These are phyloP conservation scores for Odontocerum albicorne DNA, from an alignment of 2,888 invertebrate genomes.

Conservation along the genomic window DNA sequence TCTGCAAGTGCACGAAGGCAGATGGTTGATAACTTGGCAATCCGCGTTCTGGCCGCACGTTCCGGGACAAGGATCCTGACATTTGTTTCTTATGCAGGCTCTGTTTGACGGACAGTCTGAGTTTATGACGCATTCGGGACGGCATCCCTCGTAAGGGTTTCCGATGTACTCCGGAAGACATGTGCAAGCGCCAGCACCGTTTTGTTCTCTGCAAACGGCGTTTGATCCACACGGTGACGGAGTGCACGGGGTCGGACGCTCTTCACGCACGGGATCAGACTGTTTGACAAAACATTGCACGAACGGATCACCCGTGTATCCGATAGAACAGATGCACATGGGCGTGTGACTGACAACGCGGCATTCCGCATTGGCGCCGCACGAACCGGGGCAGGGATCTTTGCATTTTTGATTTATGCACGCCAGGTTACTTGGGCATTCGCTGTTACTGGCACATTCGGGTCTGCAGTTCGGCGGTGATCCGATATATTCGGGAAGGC, in stretches of 20 bases:
- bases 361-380: slow-evolving; percentile 72
- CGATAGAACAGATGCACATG: slow-evolving; percentile 63
- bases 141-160: slow-evolving; percentile 62
- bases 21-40: slow-evolving; percentile 74
- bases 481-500: slow-evolving; percentile 63
- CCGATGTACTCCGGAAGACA: slow-evolving; percentile 68
- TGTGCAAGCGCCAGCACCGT: slow-evolving; percentile 65
- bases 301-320: slow-evolving; percentile 69
- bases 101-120: slow-evolving; percentile 73
- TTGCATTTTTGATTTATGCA: slow-evolving; percentile 70
- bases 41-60: slow-evolving; percentile 73
- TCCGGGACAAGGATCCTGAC: slow-evolving; percentile 78
- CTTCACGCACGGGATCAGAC: slow-evolving; percentile 42
- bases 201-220: slow-evolving; percentile 63
- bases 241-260: slow-evolving; percentile 62
- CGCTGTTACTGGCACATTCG: slow-evolving; percentile 68
- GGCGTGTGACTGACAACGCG: slow-evolving; percentile 74
- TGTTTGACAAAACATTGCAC: slow-evolving; percentile 57
- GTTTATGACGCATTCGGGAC: slow-evolving; percentile 78
- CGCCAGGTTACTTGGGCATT: slow-evolving; percentile 65
- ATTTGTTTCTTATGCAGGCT: slow-evolving; percentile 75
- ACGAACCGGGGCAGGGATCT: slow-evolving; percentile 70
- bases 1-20: slow-evolving; percentile 71
- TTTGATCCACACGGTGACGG: slow-evolving; percentile 74
- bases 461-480: slow-evolving; percentile 67